A percentile compares a stretch with the other conserved stretches of the same genome.
phyloP scores from a whole-genome alignment of 2,113 vertebrate genomes.

The Ardeotis arabs region DNA sequence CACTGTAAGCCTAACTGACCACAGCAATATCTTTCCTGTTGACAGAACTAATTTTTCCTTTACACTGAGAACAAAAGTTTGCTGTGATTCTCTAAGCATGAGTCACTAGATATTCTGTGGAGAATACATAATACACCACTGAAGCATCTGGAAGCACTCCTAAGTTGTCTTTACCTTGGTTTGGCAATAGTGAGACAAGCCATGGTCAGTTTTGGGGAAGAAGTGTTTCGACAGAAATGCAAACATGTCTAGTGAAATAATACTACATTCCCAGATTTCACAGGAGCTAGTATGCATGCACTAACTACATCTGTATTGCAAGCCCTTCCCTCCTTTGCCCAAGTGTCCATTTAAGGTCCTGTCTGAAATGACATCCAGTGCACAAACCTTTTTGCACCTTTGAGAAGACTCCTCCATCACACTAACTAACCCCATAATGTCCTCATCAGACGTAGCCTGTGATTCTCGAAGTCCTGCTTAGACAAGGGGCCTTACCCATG shows the following conservation, averaged over 20 bases:
- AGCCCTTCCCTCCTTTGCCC: background rate
- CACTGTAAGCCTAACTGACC: background rate
- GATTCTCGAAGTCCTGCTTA: background rate
- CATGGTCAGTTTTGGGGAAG: background rate
- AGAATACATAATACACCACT: background rate
- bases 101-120: background rate
- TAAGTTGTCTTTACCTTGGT: background rate
- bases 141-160: background rate
- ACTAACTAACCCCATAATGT: background rate
- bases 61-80: background rate
- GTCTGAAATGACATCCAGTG: background rate
- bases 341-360: background rate
- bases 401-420: background rate
- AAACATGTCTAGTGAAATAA: background rate
- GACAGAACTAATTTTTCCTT: background rate
- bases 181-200: background rate
- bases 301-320: background rate
- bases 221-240: background rate
- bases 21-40: background rate
- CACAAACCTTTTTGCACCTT: background rate
- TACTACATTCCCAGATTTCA: background rate
- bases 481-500: background rate
- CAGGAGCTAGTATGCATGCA: background rate
- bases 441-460: background rate
- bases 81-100: background rate